Evolutionary conservation across 2,888 invertebrate genomes (phyloP).

Genomic region (Dermolepida albohirtum): DNA sequence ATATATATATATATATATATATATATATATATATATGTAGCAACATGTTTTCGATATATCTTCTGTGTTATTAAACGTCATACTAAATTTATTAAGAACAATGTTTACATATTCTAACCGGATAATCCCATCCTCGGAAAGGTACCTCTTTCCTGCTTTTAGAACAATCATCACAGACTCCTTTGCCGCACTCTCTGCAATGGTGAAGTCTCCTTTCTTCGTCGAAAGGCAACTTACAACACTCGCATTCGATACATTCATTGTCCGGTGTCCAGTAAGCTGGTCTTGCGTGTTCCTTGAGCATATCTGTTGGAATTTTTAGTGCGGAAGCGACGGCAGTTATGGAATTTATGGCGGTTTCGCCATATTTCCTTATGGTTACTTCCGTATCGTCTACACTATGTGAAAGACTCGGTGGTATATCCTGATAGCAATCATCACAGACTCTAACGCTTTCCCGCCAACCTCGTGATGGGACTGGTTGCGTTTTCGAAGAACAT

Average conservation of each 20-base stretch:
- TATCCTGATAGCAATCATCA: conserved; percentile 70
- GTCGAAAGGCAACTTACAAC: conserved; percentile 74
- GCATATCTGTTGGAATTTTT: conserved; percentile 80
- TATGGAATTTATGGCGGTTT: conserved; percentile 78
- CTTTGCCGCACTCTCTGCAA: conserved; percentile 79
- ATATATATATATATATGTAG: conserved; percentile 18
- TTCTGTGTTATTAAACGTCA: conserved; percentile 19
- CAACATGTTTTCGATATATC: not conserved
- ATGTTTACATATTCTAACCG: conserved; percentile 80
- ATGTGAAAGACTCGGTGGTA: conserved; percentile 58
- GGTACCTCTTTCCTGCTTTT: conserved; percentile 76
- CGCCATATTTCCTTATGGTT: conserved; percentile 74
- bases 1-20: conserved; percentile 10
- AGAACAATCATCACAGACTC: conserved; percentile 74
- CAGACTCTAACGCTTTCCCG: conserved; percentile 78
- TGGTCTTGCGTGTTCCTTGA: conserved; percentile 82
- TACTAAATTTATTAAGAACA: conserved; percentile 63
- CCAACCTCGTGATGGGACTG: conserved; percentile 82
- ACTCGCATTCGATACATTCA: conserved; percentile 74
- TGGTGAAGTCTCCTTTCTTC: conserved; percentile 71
- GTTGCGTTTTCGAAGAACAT: conserved; percentile 75
- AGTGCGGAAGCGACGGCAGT: conserved; percentile 78
- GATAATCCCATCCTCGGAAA: conserved; percentile 76
- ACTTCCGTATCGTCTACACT: conserved; percentile 63
- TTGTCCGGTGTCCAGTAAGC: conserved; percentile 85